Conservation (phyloP, 2,113 vertebrate genomes). For the Rhegmatorhina hoffmannsi region DNA sequence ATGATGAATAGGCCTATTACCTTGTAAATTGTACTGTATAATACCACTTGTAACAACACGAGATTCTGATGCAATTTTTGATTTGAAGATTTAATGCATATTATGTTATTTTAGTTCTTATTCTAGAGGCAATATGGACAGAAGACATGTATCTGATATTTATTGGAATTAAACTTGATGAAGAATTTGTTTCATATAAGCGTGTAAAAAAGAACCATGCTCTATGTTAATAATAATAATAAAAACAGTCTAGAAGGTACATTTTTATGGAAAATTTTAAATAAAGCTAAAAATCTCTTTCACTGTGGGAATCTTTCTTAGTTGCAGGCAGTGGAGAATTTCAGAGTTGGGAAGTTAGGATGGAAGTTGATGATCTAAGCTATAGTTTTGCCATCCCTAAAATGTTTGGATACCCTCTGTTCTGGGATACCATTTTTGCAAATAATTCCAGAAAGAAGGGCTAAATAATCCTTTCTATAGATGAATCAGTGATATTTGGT, state of each 20-base stretch:
- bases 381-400: not conserved
- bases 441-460: not conserved
- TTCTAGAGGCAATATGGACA: not conserved
- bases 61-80: constrained; percentile 1
- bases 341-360: not conserved
- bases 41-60: constrained; percentile 11
- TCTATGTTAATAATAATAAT: not conserved
- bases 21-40: constrained; percentile 40
- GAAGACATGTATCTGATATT: not conserved
- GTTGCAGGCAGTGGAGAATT: not conserved
- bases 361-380: not conserved
- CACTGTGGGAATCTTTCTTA: not conserved
- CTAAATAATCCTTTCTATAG: not conserved
- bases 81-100: constrained; percentile 14
- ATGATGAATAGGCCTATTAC: constrained; percentile 58
- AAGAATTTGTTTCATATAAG: not conserved
- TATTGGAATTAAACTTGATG: not conserved
- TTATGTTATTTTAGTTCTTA: not conserved
- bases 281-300: not conserved
- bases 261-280: not conserved
- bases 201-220: not conserved
- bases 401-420: not conserved
- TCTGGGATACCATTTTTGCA: not conserved
- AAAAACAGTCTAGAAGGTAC: not conserved
- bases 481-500: not conserved